Percentiles rank a stretch among this genome's conserved stretches.
Evolutionary conservation across 2,888 invertebrate genomes (phyloP).

Genomic region (Agrypnus murinus): DNA sequence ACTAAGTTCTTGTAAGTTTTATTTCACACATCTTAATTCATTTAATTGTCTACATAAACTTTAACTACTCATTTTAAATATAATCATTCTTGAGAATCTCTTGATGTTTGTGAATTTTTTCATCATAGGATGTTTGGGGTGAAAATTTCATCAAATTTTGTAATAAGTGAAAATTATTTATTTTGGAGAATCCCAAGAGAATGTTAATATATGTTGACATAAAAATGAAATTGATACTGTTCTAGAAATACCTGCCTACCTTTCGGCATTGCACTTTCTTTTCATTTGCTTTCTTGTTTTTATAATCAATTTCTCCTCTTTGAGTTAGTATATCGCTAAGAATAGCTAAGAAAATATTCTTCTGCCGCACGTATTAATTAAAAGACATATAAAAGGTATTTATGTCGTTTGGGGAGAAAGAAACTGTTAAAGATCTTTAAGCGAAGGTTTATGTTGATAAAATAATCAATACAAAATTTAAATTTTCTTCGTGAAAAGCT

Average conservation of each 20-base stretch:
- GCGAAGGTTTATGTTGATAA: too few species aligned
- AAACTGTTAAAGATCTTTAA: too few species aligned
- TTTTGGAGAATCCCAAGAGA: slow-evolving; percentile 19
- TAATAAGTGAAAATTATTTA: background rate
- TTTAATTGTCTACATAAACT: background rate
- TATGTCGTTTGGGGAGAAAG: too few species aligned
- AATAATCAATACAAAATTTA: too few species aligned
- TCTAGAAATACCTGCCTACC: background rate
- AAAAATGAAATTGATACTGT: slow-evolving; percentile 14
- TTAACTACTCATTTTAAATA: too few species aligned
- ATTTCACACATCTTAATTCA: slow-evolving; percentile 12
- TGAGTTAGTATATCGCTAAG: background rate
- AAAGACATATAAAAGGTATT: too few species aligned
- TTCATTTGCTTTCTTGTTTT: slow-evolving; percentile 25
- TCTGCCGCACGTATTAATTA: too few species aligned
- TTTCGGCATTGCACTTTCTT: slow-evolving; percentile 27
- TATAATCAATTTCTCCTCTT: slow-evolving; percentile 13
- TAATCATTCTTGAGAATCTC: too few species aligned
- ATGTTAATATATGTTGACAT: slow-evolving; percentile 1
- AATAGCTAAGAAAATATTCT: too few species aligned
- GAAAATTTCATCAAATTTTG: background rate
- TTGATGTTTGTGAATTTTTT: too few species aligned
- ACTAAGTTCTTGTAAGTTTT: background rate
- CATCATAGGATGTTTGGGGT: too few species aligned
- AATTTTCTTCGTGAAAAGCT: too few species aligned